Conservation (phyloP, 64 coral and sea anemone genomes). For the Porites australiensis region DNA sequence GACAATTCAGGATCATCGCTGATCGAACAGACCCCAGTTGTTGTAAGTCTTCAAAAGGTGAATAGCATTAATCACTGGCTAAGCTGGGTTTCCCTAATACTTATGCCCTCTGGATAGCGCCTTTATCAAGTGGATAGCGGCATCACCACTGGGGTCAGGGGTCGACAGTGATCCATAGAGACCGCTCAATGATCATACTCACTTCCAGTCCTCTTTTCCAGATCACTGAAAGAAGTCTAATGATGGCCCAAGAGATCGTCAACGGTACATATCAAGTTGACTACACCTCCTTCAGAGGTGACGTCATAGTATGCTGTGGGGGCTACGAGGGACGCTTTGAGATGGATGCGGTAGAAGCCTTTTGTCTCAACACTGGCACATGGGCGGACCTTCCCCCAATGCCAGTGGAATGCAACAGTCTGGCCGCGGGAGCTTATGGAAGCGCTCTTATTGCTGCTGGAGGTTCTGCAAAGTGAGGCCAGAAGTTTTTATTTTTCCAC, state of each 20-base stretch:
- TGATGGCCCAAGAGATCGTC: not conserved
- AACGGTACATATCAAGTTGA: constrained; percentile 33
- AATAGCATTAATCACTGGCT: no score
- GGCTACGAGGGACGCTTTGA: constrained; percentile 67
- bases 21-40: no score
- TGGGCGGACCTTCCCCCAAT: constrained; percentile 74
- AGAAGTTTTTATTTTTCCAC: not conserved
- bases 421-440: constrained; percentile 72
- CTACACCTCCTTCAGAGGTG: constrained; percentile 48
- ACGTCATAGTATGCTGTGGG: constrained; percentile 76
- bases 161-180: no score
- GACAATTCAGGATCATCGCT: no score
- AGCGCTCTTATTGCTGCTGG: constrained; percentile 68
- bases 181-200: not conserved
- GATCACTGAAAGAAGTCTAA: not conserved
- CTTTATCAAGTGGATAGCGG: no score
- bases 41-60: no score
- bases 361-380: constrained; percentile 13
- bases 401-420: constrained; percentile 72
- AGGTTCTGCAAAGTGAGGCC: constrained; percentile 48
- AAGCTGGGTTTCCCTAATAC: no score
- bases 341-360: constrained; percentile 66
- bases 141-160: no score
- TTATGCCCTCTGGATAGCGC: no score
- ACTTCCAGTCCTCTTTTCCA: not conserved